Base-by-base conservation (phyloP, 2,797 vertebrate genomes). In the Glossophaga mutica region DNA sequence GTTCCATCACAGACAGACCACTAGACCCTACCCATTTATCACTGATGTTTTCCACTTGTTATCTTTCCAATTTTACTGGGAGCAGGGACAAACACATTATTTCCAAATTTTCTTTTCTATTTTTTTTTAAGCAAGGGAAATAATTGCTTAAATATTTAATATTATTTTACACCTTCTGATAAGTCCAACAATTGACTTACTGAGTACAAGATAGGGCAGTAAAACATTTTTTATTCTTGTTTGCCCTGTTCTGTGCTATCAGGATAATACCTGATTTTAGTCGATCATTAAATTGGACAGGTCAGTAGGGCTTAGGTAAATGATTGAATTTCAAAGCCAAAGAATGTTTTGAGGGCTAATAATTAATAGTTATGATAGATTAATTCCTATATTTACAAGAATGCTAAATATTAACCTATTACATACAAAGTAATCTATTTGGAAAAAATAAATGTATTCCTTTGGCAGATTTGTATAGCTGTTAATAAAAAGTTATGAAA, bases 331-430 rank as follows among this genome's bases (percentile, higher is more conserved):
- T 91, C 22, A 78, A 67, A 84, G 62, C 37, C 50, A 90, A 92
- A 48, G 52, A 92, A 77, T 24, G 24, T n/a, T 79, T 74, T 65
- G 12, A 89, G 44, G 48, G 12, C n/a, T 93, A 74, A 71, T 86
- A 59, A 78, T 70, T 62, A 94, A 83, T 74, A 79, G 88, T 70
- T 62, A 90, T 78, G 68, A 59, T 44, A 22, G 42, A 77, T 10
- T 94, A 78, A 86, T 78, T 87, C 22, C 34, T 88, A 50, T 59
- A 79, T 90, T 34, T 65, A 29, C 15, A 81, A 94, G 68, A 46
- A 96, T 19, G 21, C 18, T 84, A 93, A 90, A 76, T 92, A 93
- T 92, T 91, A 81, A 96, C 71, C 26, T 87, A 59, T 95, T 87
- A 79, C 78, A 91, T 26, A 62, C 26, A 59, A 90, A 90, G 26